These are phyloP conservation scores for Trimorus sp. DNA, from an alignment of 2,888 invertebrate genomes.

Conservation along the genomic window DNA sequence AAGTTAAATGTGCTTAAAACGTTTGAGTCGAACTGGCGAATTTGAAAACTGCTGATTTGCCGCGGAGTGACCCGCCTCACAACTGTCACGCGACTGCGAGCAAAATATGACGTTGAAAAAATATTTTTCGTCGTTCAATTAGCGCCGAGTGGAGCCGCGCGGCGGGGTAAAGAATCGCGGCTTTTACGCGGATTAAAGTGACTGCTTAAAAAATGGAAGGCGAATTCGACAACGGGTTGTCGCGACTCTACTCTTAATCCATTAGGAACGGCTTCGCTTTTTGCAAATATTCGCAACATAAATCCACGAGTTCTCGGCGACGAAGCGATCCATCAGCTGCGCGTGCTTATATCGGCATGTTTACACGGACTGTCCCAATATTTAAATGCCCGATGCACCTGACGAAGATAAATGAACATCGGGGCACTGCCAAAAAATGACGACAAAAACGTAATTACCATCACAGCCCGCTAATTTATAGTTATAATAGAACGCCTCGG, in stretches of 20 bases:
- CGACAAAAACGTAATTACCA: neutral
- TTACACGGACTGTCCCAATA: slow-evolving; percentile 36
- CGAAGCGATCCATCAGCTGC: slow-evolving; percentile 43
- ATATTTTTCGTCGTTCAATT: slow-evolving; percentile 43
- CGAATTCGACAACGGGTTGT: slow-evolving; percentile 58
- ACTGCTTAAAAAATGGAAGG: slow-evolving; percentile 61
- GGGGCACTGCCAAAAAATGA: neutral
- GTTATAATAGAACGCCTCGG: too few species aligned
- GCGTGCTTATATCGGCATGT: slow-evolving; percentile 36
- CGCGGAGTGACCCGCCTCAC: neutral
- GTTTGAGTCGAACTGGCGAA: too few species aligned
- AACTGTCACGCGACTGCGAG: neutral
- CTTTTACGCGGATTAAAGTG: slow-evolving; percentile 65
- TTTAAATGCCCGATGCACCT: slow-evolving; percentile 31
- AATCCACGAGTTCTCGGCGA: slow-evolving; percentile 46
- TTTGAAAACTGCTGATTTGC: too few species aligned
- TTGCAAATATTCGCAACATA: slow-evolving; percentile 62
- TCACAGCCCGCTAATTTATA: too few species aligned
- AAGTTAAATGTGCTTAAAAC: neutral
- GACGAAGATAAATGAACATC: slow-evolving; percentile 30
- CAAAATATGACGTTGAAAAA: slow-evolving; percentile 26
- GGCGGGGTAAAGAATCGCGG: slow-evolving; percentile 46
- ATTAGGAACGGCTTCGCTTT: slow-evolving; percentile 54
- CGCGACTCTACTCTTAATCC: slow-evolving; percentile 61
- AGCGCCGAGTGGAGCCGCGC: slow-evolving; percentile 19